A percentile compares a stretch with the other conserved stretches of the same genome.
These are phyloP conservation scores for Sebastes paucispinis DNA, from an alignment of 2,797 vertebrate genomes.

Conservation along the genomic window DNA sequence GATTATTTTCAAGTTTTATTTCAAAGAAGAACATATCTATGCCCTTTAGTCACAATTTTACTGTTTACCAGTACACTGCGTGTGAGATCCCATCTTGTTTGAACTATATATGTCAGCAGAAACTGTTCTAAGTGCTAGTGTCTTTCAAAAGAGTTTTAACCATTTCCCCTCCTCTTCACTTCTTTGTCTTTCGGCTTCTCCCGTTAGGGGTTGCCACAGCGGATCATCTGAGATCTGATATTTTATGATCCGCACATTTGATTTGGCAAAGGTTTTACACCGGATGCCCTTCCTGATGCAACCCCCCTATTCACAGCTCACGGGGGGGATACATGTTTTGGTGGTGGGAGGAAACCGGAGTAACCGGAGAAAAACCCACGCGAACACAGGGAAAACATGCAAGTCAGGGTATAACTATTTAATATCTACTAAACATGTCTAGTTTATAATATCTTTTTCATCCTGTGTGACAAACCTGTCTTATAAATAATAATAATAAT, in stretches of 20 bases:
- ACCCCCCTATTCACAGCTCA: no score
- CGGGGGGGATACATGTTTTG: no score
- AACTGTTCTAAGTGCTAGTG: neutral
- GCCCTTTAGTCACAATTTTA: neutral
- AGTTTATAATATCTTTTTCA: neutral
- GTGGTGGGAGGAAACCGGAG: no score
- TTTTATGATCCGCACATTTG: no score
- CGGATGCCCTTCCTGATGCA: no score
- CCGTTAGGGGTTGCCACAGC: no score
- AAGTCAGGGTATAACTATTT: neutral
- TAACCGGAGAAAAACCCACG: no score
- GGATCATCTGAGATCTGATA: no score
- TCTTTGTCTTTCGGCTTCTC: neutral
- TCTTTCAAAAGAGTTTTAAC: neutral
- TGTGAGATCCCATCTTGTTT: slow-evolving; percentile 1
- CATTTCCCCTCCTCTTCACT: neutral
- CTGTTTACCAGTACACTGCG: neutral
- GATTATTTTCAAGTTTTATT: slow-evolving; percentile 3
- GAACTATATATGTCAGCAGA: neutral
- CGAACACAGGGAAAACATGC: no score
- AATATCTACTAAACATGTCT: neutral
- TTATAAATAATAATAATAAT: neutral
- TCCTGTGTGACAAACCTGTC: neutral
- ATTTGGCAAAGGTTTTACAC: no score
- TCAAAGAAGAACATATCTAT: slow-evolving; percentile 5